Base-by-base conservation (phyloP, 2,888 invertebrate genomes). In the Pomacea canaliculata region DNA sequence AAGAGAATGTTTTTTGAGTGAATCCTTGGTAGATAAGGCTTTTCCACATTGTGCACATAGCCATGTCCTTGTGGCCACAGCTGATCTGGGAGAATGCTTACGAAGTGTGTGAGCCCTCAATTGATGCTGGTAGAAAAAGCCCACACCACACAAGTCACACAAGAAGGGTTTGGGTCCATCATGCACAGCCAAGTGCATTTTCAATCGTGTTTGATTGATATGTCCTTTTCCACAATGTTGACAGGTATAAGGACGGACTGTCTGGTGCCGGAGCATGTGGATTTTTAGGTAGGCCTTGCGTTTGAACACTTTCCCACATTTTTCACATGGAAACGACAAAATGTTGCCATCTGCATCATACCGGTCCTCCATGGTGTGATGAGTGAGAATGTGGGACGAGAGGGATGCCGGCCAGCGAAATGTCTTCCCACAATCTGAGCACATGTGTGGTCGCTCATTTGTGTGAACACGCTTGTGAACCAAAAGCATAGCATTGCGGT, bases 11-110 rank as follows among this genome's bases (percentile, higher is more conserved):
- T 73, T 67, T 46, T n/a, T 66, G 7, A 73, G 73, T 2, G 67
- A 66, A 59, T 73, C 66, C 51, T 66, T 73, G 5, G 67, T 23
- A 12, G 37, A 56, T 56, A 73, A 46, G 7, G 73, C 66, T 19
- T 67, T 67, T n/a, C 73, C 73, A 73, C 73, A 73, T 48, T 67
- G 59, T 16, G 63, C 66, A 60, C 73, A 73, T 48, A 73, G 59
- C 73, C 73, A 73, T n/a, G 9, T n/a, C 46, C 27, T 66, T 48
- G 19, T 66, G 12, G 73, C 59, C n/a, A 9, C 51, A 19, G 37
- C 46, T 12, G 56, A 10, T 56, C 51, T 56, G 51, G 51, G 51
- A 56, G 51, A 46, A 59, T 73, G 73, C 13, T 27, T 67, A n/a
- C 18, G 49, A 23, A 46, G 46, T 0, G 59, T 23, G 16, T 73